Conservation (phyloP, 2,797 vertebrate species). For the Phrynocephalus guinanensis region DNA sequence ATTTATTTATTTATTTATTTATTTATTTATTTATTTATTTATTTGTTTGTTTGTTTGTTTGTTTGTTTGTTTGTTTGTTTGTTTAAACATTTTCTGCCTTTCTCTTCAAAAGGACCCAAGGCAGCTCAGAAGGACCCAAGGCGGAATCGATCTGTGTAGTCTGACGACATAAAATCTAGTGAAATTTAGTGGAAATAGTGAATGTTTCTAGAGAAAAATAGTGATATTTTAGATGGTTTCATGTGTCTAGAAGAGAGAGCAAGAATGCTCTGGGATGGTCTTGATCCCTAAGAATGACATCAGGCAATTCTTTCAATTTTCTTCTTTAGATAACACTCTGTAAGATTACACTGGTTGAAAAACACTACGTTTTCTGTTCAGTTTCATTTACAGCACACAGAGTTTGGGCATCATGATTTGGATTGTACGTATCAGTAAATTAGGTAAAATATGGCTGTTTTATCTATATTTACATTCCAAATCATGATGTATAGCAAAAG, state of each 20-base stretch:
- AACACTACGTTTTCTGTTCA: not conserved
- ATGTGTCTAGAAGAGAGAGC: not conserved
- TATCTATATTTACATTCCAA: not conserved
- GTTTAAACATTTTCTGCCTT: too few relatives aligned
- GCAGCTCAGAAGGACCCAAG: too few relatives aligned
- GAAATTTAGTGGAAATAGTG: too few relatives aligned
- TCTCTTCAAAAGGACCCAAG: too few relatives aligned
- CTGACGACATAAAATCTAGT: slow-evolving; percentile 3
- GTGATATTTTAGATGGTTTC: slow-evolving; percentile 14
- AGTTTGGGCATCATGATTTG: too few relatives aligned
- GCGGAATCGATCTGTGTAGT: not conserved
- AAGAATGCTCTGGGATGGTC: not conserved
- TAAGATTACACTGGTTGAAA: not conserved
- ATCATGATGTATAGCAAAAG: not conserved
- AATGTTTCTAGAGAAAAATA: too few relatives aligned
- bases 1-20: too few relatives aligned
- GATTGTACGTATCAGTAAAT: too few relatives aligned
- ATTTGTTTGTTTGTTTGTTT: too few relatives aligned
- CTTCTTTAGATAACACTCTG: not conserved
- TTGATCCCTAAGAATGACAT: slow-evolving; percentile 7
- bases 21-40: too few relatives aligned
- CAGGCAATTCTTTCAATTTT: slow-evolving; percentile 7
- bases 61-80: too few relatives aligned
- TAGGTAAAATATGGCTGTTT: not conserved
- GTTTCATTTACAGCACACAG: not conserved